A percentile compares a stretch with the other conserved stretches of the same genome.
These are phyloP conservation scores for Loriculus beryllinus DNA, from an alignment of 2,797 vertebrate genomes.

Conservation along the genomic window DNA sequence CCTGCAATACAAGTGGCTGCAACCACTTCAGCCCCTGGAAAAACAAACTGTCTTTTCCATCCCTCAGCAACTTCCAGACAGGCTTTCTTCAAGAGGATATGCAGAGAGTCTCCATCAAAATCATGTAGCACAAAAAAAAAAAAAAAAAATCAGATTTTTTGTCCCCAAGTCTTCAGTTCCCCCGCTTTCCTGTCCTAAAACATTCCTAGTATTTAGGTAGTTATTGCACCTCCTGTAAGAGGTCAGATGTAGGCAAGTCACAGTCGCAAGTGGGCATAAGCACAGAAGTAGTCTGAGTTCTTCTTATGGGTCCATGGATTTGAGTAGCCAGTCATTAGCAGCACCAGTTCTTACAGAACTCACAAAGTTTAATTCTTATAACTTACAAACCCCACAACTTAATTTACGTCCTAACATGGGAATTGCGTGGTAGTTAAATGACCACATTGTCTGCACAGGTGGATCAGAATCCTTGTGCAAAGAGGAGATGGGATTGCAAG, in stretches of 20 bases:
- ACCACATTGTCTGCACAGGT: background rate
- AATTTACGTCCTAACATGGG: background rate
- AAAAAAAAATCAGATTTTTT: background rate
- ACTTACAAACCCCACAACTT: background rate
- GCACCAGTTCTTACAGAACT: background rate
- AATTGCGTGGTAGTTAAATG: background rate
- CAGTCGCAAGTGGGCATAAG: background rate
- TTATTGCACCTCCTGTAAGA: background rate
- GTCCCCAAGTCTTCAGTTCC: background rate
- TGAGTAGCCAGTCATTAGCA: background rate
- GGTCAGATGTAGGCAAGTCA: background rate
- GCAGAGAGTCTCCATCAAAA: background rate
- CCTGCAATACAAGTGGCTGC: constrained; percentile 32
- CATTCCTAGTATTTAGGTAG: background rate
- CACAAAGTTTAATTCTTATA: background rate
- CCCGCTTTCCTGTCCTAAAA: background rate
- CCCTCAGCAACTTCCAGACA: background rate
- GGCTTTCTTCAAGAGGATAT: background rate
- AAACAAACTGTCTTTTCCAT: constrained; percentile 12
- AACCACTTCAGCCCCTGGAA: constrained; percentile 26
- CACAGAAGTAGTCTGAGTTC: background rate
- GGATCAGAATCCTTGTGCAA: background rate
- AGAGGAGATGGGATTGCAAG: constrained; percentile 14
- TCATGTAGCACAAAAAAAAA: background rate
- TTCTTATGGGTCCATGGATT: background rate